Base-by-base conservation (phyloP, 1,140 invertebrate species). In the Panagrolaimus sp. region DNA sequence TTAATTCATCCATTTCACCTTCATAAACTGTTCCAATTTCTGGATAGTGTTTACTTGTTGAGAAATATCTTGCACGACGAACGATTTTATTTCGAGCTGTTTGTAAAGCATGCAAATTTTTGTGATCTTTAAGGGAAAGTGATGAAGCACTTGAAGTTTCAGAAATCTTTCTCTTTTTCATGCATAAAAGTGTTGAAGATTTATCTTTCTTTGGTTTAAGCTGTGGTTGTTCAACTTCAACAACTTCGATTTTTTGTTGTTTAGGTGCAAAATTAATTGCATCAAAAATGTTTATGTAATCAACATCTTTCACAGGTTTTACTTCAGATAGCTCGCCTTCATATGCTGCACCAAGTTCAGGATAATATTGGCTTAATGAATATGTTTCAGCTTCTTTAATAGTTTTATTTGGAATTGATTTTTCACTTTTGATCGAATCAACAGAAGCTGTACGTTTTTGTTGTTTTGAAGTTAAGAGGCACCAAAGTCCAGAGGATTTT, bases 321-420 rank as follows among this genome's bases (percentile, higher is more conserved):
- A 57, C 9, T 57, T 25, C 13, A 27, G n/a, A 14, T 5, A 47
- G 65, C 13, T 70, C 69, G 7, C 61, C 73, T 66, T 69, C 73
- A 53, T 63, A 67, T n/a, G 27, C 38, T 48, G 57, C 63, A 11
- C 67, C 65, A 9, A 27, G 20, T 8, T 42, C 31, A 13, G 20
- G 7, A 65, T 46, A 48, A 63, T 27, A 20, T 25, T 20, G 20
- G 20, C 51, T 57, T 9, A 27, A 20, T 27, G 51, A 57, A 27
- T 57, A 57, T 25, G 51, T 57, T 9, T 16, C 9, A 2, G 11
- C 51, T 57, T 16, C 11, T 11, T 11, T 20, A n/a, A 57, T 27
- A 9, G 27, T 11, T n/a, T 27, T 20, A 4, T 27, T 20, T 27
- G n/a, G 51, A 20, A 57, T 27, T 13, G 20, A 27, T 38, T 57